Evolutionary conservation across 92 coral and sea anemone species (phyloP).

Genomic region (Pocillopora meandrina): DNA sequence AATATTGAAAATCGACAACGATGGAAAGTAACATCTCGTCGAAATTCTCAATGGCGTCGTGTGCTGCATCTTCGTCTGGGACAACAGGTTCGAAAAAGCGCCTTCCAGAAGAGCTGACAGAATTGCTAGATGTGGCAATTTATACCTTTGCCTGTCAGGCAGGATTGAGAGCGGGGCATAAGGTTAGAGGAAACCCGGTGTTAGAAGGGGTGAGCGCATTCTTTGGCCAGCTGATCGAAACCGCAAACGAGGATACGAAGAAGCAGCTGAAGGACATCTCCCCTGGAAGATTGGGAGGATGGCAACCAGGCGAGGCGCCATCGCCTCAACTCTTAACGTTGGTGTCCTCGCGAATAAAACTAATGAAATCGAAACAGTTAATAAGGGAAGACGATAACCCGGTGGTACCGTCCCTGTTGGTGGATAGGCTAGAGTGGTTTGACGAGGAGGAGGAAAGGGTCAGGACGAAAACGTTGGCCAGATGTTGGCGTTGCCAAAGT

Average conservation of each 20-base stretch:
- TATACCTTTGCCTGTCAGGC: conserved; percentile 20
- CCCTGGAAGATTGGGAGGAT: too few relatives aligned
- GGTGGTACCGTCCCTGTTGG: conserved; percentile 6
- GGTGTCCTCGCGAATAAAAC: conserved; percentile 12
- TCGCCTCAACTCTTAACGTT: conserved; percentile 7
- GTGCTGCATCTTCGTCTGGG: not conserved
- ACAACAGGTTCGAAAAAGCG: not conserved
- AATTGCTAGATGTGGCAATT: conserved; percentile 22
- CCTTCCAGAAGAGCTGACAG: not conserved
- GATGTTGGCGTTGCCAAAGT: too few relatives aligned
- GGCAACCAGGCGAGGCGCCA: not conserved
- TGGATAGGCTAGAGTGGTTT: conserved; percentile 1
- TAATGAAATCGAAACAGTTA: not conserved
- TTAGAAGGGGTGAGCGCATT: conserved; percentile 39
- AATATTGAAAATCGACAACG: not conserved
- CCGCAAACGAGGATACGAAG: conserved; percentile 6
- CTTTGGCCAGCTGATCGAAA: conserved; percentile 18
- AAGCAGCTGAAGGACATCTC: not conserved
- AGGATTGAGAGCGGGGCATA: conserved; percentile 6
- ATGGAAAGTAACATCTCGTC: not conserved
- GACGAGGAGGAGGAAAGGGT: conserved; percentile 6
- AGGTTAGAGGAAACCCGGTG: conserved; percentile 32
- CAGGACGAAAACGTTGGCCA: too few relatives aligned
- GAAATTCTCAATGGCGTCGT: not conserved
- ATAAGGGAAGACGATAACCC: conserved; percentile 20